A percentile compares a stretch with the other conserved stretches of the same genome.
Conservation (phyloP, 2,113 vertebrate genomes). For the Chrysemys picta region DNA sequence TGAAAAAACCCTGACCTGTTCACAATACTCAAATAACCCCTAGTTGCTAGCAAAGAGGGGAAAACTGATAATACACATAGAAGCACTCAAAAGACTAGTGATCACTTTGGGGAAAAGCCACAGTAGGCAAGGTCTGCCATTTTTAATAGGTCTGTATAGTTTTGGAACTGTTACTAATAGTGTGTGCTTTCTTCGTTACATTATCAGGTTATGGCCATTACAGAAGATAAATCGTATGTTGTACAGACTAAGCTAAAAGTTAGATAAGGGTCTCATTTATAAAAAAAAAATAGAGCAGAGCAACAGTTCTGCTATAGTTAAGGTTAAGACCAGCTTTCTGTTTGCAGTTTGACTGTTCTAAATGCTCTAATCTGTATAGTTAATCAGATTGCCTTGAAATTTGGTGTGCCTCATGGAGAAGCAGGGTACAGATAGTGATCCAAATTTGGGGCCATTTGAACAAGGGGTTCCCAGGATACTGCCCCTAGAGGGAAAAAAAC, state of each 20-base stretch:
- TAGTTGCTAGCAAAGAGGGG: background rate
- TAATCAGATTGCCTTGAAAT: background rate
- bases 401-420: background rate
- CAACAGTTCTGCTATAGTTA: background rate
- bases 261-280: background rate
- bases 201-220: background rate
- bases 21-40: background rate
- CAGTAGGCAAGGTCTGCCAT: background rate
- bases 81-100: fast-evolving
- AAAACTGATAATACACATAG: background rate
- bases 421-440: background rate
- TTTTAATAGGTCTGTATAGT: background rate
- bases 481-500: background rate
- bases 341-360: background rate
- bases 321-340: background rate
- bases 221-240: background rate
- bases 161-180: background rate
- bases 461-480: background rate
- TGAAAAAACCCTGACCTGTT: background rate
- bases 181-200: no score
- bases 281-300: background rate
- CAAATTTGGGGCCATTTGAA: background rate
- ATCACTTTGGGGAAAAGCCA: background rate
- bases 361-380: background rate
- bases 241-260: background rate